Conservation (phyloP, 2,888 invertebrate genomes). For the Trichacis sp. region DNA sequence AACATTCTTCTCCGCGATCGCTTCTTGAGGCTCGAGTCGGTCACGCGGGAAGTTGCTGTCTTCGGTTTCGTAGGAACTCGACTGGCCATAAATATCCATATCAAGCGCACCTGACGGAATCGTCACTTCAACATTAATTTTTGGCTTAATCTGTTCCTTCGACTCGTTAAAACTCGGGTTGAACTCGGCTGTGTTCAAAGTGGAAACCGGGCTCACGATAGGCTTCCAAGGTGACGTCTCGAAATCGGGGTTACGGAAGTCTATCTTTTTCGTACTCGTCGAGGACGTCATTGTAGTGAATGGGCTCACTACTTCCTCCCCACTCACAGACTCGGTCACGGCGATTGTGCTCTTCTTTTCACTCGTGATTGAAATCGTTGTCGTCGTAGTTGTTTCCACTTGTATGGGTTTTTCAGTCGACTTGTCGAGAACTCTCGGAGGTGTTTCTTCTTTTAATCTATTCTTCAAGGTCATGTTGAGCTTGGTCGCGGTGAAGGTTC, state of each 20-base stretch:
- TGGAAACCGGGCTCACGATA: slow-evolving; percentile 46
- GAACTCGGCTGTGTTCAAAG: background rate
- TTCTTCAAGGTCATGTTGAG: slow-evolving; percentile 49
- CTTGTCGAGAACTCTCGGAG: background rate
- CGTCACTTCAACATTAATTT: too few species aligned
- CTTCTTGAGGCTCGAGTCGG: slow-evolving; percentile 58
- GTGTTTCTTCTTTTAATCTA: background rate
- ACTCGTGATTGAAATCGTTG: background rate
- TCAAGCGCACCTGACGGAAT: slow-evolving; percentile 32
- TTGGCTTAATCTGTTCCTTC: too few species aligned
- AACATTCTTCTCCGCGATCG: slow-evolving; percentile 13
- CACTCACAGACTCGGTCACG: background rate
- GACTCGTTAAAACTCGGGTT: slow-evolving; percentile 19
- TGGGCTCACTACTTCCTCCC: too few species aligned
- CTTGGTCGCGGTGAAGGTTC: slow-evolving; percentile 62
- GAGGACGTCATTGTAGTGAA: slow-evolving; percentile 67
- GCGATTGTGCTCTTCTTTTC: background rate
- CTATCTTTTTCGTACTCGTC: slow-evolving; percentile 55
- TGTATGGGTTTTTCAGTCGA: too few species aligned
- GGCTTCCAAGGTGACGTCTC: slow-evolving; percentile 66
- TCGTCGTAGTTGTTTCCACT: too few species aligned
- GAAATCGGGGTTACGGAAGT: slow-evolving; percentile 60
- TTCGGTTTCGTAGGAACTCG: slow-evolving; percentile 50
- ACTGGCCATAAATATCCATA: slow-evolving; percentile 40
- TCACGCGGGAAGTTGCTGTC: slow-evolving; percentile 60